Percentiles rank a stretch among this genome's conserved stretches.
These are phyloP conservation scores for Enteromius paludinosus DNA, from an alignment of 2,797 vertebrate genomes.

Conservation along the genomic window DNA sequence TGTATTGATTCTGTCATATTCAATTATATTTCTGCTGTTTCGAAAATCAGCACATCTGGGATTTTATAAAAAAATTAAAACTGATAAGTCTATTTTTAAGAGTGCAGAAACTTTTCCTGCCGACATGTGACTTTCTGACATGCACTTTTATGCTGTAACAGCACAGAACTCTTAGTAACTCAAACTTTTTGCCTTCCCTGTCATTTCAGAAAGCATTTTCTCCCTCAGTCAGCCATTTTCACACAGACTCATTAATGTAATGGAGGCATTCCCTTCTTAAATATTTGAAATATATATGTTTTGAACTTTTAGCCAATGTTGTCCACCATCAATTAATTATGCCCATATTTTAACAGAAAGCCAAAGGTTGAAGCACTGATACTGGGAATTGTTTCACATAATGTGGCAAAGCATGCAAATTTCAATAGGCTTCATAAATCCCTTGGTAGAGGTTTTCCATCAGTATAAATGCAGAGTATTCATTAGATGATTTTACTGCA, in stretches of 20 bases:
- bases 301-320: conserved; percentile 38
- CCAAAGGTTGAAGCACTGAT: conserved; percentile 11
- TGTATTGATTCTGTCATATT: neutral
- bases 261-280: conserved; percentile 40
- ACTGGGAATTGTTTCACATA: conserved; percentile 39
- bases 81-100: neutral
- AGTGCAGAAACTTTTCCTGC: neutral
- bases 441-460: conserved; percentile 37
- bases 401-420: conserved; percentile 36
- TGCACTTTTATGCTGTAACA: conserved; percentile 34
- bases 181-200: conserved; percentile 19
- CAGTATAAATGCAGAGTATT: conserved; percentile 49
- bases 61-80: neutral
- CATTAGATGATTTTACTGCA: conserved; percentile 17
- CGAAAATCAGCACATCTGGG: neutral
- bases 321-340: conserved; percentile 42
- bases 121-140: conserved; percentile 20
- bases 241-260: conserved; percentile 48
- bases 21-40: neutral
- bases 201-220: conserved; percentile 22
- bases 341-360: conserved; percentile 51
- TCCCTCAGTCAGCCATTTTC: conserved; percentile 43
- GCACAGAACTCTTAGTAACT: neutral
- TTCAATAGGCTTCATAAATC: conserved; percentile 53
- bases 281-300: conserved; percentile 42